phyloP scores from a whole-genome alignment of 1,140 invertebrate species.

The Campoletis sonorensis region DNA sequence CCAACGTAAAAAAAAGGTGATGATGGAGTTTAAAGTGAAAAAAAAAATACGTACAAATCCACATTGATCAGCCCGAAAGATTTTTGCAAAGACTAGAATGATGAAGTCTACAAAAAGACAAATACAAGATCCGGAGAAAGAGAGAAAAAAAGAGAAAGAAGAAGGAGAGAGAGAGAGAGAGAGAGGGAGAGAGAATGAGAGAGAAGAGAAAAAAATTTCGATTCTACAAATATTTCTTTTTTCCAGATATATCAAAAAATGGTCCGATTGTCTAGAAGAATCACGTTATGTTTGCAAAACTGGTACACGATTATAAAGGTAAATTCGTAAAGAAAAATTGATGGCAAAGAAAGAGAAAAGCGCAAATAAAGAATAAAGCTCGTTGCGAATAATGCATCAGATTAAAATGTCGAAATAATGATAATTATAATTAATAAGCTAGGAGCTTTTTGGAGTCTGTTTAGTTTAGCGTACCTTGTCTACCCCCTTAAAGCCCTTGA shows the following conservation, averaged over 20 bases:
- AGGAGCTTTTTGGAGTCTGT: constrained; percentile 33
- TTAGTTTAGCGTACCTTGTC: constrained; percentile 33
- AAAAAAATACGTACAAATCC: too few species aligned
- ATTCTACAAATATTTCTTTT: constrained; percentile 33
- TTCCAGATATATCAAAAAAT: constrained; percentile 65
- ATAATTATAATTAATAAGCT: background rate
- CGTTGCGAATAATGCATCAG: constrained; percentile 38
- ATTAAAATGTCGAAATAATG: background rate
- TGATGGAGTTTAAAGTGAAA: too few species aligned
- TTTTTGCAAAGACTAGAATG: background rate
- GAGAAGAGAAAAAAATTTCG: constrained; percentile 7
- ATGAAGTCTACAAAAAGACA: background rate
- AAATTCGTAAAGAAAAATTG: constrained; percentile 43
- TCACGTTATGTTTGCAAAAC: constrained; percentile 57
- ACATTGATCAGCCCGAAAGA: background rate
- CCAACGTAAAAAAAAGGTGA: background rate
- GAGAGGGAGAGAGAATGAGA: background rate
- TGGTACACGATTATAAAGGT: constrained; percentile 55
- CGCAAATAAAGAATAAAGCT: constrained; percentile 15
- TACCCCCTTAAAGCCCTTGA: background rate
- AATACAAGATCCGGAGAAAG: background rate
- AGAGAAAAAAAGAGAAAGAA: background rate
- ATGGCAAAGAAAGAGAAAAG: constrained; percentile 3
- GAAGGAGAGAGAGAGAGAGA: background rate
- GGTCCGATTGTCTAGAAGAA: constrained; percentile 55